phyloP scores from a whole-genome alignment of 2,113 vertebrate genomes.

The Erythrolamprus reginae region DNA sequence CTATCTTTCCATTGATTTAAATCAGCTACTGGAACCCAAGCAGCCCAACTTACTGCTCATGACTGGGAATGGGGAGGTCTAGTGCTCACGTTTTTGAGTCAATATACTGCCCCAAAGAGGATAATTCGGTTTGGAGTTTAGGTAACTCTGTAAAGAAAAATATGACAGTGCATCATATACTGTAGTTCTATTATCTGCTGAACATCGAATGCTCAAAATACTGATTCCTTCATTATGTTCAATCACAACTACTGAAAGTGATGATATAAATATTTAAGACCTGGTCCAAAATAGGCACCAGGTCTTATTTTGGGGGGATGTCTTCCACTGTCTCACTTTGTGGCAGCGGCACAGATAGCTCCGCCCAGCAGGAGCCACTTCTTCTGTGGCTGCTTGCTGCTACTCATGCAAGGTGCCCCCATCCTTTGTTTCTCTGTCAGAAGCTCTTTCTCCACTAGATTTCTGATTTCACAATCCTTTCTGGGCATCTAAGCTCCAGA shows the following conservation, averaged over 20 bases:
- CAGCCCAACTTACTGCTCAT: neutral
- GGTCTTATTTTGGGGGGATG: no score
- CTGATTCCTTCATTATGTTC: neutral
- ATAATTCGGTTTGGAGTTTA: neutral
- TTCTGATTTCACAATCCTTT: no score
- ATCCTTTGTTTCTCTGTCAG: accelerated
- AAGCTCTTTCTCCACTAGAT: no score
- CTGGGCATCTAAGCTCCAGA: no score
- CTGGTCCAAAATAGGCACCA: no score
- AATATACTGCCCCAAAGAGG: neutral
- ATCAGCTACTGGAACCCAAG: neutral
- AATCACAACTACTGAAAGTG: neutral
- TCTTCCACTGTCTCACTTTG: no score
- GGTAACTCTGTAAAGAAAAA: neutral
- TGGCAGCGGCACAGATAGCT: no score
- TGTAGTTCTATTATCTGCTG: neutral
- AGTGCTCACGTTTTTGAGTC: neutral
- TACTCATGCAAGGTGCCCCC: no score
- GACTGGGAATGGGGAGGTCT: neutral
- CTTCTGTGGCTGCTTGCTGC: no score
- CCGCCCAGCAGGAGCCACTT: no score
- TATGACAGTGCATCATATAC: neutral
- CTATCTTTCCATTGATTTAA: neutral
- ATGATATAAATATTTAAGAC: neutral
- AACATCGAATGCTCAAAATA: neutral